Base-by-base conservation (phyloP, 2,797 vertebrate genomes). In the Protosalanx chinensis region DNA sequence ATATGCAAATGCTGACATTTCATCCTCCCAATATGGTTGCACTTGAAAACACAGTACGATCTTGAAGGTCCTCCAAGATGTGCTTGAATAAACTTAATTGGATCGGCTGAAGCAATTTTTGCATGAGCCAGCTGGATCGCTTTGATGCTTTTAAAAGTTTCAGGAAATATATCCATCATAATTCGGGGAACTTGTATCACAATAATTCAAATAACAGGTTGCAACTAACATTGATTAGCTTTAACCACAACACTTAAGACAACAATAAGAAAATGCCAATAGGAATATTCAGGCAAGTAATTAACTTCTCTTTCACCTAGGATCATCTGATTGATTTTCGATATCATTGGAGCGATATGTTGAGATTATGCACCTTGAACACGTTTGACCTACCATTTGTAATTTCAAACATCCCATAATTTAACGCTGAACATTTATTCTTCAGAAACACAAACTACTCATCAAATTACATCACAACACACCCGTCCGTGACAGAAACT, bases 11-110 rank as follows among this genome's bases (percentile, higher is more conserved):
- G 6, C 63, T 73, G 49, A 72, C 59, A 73, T 73, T 70, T 65
- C 46, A 58, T 57, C 32, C 37, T 5, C 62, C 18, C 49, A 18
- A 61, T 70, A 68, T 61, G 67, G 64, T 65, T 72, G 60, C 64
- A 68, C 12, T 57, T 68, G 61, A 68, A 75, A 78, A 72, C 70
- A 20, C 16, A 59, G 27, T 20, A 60, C 37, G 46, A 33, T 33
- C 70, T 58, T 68, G 8, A 20, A 65, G 64, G 37, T 70, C 23
- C 56, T 70, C 61, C 64, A 68, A 37, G 30, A 75, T 64, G 58
- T 66, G 67, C 64, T 71, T 71, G 20, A 66, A 29, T 66, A 68
- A 73, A 46, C 32, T 46, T 73, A 71, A 81, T 64, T 77, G 72
- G 74, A 77, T 72, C 72, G 29, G 5, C 18, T 69, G 68, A 59